A percentile compares a stretch with the other conserved stretches of the same genome.
These are phyloP conservation scores for Plusia festucae DNA, from an alignment of 2,888 invertebrate genomes.

Conservation along the genomic window DNA sequence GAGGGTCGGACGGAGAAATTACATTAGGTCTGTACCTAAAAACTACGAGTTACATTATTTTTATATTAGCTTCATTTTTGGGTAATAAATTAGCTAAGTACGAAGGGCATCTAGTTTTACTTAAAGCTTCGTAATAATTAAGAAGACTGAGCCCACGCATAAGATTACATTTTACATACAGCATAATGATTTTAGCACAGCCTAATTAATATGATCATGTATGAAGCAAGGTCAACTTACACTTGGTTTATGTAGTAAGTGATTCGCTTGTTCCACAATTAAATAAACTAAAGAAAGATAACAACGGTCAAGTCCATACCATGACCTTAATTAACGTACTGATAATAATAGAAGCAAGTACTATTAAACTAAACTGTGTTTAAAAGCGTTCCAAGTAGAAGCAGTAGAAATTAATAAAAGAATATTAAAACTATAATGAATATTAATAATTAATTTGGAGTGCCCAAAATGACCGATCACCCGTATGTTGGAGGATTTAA, in stretches of 20 bases:
- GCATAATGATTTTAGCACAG: background rate
- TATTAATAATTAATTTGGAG: too few species aligned
- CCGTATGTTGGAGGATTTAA: too few species aligned
- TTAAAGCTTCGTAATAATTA: background rate
- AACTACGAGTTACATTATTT: too few species aligned
- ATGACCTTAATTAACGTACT: constrained; percentile 35
- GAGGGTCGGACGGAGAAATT: too few species aligned
- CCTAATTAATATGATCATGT: background rate
- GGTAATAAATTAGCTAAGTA: background rate
- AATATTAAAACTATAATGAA: too few species aligned
- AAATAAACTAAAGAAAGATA: constrained; percentile 38
- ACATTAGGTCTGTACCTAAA: too few species aligned
- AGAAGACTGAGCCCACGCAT: background rate
- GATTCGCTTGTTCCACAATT: constrained; percentile 25
- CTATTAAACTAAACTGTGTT: constrained; percentile 12
- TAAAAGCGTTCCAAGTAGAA: constrained; percentile 9
- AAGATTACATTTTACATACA: background rate
- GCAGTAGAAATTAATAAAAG: too few species aligned
- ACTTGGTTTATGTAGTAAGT: constrained; percentile 19
- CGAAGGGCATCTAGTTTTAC: background rate
- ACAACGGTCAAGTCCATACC: constrained; percentile 42
- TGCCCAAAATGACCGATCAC: too few species aligned
- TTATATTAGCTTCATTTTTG: too few species aligned
- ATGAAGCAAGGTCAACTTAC: background rate
- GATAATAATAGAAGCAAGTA: constrained; percentile 46